Percentiles rank a stretch among this genome's conserved stretches.
phyloP scores from a whole-genome alignment of 2,797 vertebrate genomes.

The Decapterus maruadsi region DNA sequence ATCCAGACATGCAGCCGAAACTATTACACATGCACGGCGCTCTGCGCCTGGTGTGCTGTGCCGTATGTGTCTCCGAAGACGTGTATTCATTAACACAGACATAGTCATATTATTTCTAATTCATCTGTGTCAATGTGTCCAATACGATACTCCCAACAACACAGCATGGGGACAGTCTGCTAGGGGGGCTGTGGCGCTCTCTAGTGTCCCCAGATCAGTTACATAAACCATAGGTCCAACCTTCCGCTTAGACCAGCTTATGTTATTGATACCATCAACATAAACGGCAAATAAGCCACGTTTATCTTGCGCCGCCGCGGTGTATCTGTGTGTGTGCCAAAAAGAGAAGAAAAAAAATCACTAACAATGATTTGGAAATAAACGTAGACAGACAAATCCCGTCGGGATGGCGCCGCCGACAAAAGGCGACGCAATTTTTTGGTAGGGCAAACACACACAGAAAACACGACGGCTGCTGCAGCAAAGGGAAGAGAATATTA shows the following conservation, averaged over 20 bases:
- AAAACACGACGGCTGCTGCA: slow-evolving; percentile 50
- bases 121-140: slow-evolving; percentile 26
- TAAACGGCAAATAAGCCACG: slow-evolving; percentile 14
- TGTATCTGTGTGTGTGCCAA: background rate
- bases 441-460: slow-evolving; percentile 22
- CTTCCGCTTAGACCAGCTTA: slow-evolving; percentile 59
- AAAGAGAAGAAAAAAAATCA: background rate
- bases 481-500: slow-evolving; percentile 22
- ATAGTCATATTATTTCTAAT: background rate
- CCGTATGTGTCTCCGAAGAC: background rate
- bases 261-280: slow-evolving; percentile 62
- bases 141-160: slow-evolving; percentile 1
- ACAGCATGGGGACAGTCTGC: slow-evolving; percentile 54
- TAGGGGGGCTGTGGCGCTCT: slow-evolving; percentile 83
- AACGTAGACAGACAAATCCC: slow-evolving; percentile 1
- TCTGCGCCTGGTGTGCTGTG: no score
- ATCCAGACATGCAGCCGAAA: slow-evolving; percentile 61
- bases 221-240: slow-evolving; percentile 71
- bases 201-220: slow-evolving; percentile 82
- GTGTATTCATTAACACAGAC: background rate
- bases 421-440: slow-evolving; percentile 63
- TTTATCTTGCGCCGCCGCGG: background rate
- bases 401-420: slow-evolving; percentile 48
- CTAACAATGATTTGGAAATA: background rate
- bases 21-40: slow-evolving; percentile 14